Evolutionary conservation across 64 coral and sea anemone genomes (phyloP), one percentile per base, ranked within the genome.

Genomic region (Catalaphyllia jardinei): DNA sequence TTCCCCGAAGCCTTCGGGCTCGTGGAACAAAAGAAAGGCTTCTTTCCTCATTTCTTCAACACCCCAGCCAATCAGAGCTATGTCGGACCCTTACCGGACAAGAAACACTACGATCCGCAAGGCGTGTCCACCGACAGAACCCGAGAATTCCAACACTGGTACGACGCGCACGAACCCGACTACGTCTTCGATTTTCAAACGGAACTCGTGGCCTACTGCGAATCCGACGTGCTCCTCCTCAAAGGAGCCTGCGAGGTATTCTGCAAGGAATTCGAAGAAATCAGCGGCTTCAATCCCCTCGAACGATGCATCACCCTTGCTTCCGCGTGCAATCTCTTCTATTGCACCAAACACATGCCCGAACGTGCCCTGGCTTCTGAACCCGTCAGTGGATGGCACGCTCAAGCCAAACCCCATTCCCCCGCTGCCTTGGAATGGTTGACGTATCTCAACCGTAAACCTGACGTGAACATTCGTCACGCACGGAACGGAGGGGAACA

Each of bases 1-100:
- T 87, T 94, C 25, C 74, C 88, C 0, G 87, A 90, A 22, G 42
- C 82, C 4, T 94, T 94, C 13, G 74, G 73, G 0, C 20, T 86
- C 0, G 2, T 20, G 0, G 78, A 89, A 60, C 25, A 24, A 1
- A 57, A 29, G 0, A 87, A 92, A 10, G 91, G 91, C 0, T 81
- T 60, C 25, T 93, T 93, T 4, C 91, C 86, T 0, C 86, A 93
- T 51, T 80, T 82, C 4, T 89, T 88, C 2, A 93, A 89, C 12
- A 28, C 9, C 0, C 1, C 16, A 0, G 71, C 80, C 4, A 89
- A 93, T 57, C 86, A 93, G 16, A 1, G 22, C 0, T 93, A 93
- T 10, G 77, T 63, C 10, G 86, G n/a, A 1, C 52, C 18, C 0
- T 9, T 83, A 18, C 86, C 92, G 0, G 2, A 10, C 4, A 2